Percentiles rank a stretch among this genome's conserved stretches.
Conservation (phyloP, 2,113 vertebrate species). For the Pseudorhombus dupliciocellatus region DNA sequence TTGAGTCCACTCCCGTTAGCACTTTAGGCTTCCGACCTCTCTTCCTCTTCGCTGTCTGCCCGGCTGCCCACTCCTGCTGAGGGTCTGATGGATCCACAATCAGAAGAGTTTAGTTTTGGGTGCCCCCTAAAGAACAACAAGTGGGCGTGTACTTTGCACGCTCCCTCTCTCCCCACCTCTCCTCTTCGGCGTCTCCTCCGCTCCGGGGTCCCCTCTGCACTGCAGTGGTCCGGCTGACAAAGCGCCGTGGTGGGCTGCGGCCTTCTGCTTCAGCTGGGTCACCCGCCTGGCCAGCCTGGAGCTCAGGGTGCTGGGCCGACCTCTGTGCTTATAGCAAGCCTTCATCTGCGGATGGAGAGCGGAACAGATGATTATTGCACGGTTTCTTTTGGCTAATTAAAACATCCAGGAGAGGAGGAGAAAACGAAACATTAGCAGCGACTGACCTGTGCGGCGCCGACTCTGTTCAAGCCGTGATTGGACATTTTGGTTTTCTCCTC, state of each 20-base stretch:
- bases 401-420: conserved; percentile 34
- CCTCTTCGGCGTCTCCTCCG: conserved; percentile 45
- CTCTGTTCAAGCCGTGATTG: conserved; percentile 62
- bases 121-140: not conserved
- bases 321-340: conserved; percentile 80
- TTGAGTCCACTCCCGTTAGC: conserved; percentile 26
- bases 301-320: conserved; percentile 76
- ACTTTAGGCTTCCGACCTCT: conserved; percentile 73
- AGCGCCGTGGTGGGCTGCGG: conserved; percentile 82
- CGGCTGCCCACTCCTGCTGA: conserved; percentile 55
- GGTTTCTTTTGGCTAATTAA: conserved; percentile 50
- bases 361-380: conserved; percentile 50
- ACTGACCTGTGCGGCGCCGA: conserved; percentile 69
- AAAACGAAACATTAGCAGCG: conserved; percentile 12
- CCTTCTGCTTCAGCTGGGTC: conserved; percentile 89
- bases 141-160: not conserved
- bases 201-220: conserved; percentile 74
- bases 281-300: conserved; percentile 82
- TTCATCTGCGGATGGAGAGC: conserved; percentile 77
- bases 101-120: not conserved
- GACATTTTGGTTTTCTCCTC: conserved; percentile 63
- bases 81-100: conserved; percentile 38
- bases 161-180: conserved; percentile 55
- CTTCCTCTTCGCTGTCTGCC: conserved; percentile 60
- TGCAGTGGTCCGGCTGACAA: conserved; percentile 73